Evolutionary conservation across 1,140 invertebrate genomes (phyloP), one percentile per base, ranked within the genome.

Genomic region (Andrena cerasifolii): DNA sequence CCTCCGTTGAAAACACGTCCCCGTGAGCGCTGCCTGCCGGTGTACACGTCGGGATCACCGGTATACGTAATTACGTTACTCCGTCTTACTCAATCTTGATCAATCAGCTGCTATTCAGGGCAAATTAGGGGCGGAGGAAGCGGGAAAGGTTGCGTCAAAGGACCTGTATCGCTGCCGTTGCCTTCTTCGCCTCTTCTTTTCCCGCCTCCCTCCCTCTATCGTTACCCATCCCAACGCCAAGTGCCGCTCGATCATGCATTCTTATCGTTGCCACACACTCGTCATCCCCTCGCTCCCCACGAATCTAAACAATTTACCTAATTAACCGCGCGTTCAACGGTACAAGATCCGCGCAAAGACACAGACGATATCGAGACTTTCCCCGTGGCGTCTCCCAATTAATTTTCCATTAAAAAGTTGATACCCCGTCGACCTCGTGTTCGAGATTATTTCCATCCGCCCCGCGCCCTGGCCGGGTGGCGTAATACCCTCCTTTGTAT

Each of bases 91-190:
- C 82, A 76, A 84, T 82, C 75, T 85, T 84, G 84, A 84, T 84
- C 84, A 84, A 85, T 85, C 84, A 85, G 79, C 78, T 45, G 84
- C 79, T 84, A 85, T 85, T 85, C 84, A 85, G 63, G 59, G 61
- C 26, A 79, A 84, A 85, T 85, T 85, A 85, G 67, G 79, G 66
- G n/a, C 8, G 47, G 67, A 71, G 76, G 53, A 43, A 58, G 59
- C 54, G 71, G 74, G 61, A 58, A 51, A 40, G 76, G 36, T 21
- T 26, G 21, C 53, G 72, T 78, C 68, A 65, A 85, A 85, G 68
- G 51, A 65, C 31, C 54, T 76, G 10, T 3, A 63, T 67, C 71
- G 26, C n/a, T 67, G 54, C 45, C 28, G 18, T 18, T n/a, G 28
- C n/a, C n/a, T 61, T 45, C 43, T 49, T 65, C 62, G 53, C 21